These are phyloP conservation scores for Mugil cephalus DNA, from an alignment of 2,113 vertebrate species.

Conservation along the genomic window DNA sequence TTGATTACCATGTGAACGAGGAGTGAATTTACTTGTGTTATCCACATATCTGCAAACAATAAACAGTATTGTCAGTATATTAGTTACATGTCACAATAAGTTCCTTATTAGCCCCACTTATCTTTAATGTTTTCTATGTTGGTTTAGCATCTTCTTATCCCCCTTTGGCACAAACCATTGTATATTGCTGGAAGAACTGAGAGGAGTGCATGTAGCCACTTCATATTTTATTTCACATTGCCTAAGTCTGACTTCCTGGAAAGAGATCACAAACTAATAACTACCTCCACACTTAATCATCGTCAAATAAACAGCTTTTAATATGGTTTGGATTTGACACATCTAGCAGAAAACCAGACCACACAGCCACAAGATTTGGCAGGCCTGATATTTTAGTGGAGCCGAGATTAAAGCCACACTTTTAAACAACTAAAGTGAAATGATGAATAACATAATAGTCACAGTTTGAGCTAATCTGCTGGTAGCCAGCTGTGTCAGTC, in stretches of 20 bases:
- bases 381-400: conserved; percentile 4
- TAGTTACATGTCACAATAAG: neutral
- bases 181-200: neutral
- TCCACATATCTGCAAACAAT: conserved; percentile 18
- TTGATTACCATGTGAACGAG: conserved; percentile 26
- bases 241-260: neutral
- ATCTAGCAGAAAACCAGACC: conserved; percentile 36
- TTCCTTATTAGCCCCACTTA: neutral
- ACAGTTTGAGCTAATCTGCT: conserved; percentile 47
- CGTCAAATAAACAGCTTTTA: conserved; percentile 23
- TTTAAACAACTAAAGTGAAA: conserved; percentile 42
- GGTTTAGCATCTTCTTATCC: no score
- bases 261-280: conserved; percentile 1
- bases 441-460: conserved; percentile 33
- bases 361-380: neutral
- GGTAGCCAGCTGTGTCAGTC: conserved; percentile 43
- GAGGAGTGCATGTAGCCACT: neutral
- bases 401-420: conserved; percentile 47
- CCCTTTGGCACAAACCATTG: no score
- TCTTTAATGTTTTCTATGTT: neutral
- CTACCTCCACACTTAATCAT: conserved; percentile 2
- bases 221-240: conserved; percentile 34
- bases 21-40: conserved; percentile 37
- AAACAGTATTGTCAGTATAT: conserved; percentile 6
- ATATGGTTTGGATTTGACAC: conserved; percentile 34